Percentiles rank a stretch among this genome's conserved stretches.
phyloP scores from a whole-genome alignment of 2,888 invertebrate species.

The Drosophila greeni region DNA sequence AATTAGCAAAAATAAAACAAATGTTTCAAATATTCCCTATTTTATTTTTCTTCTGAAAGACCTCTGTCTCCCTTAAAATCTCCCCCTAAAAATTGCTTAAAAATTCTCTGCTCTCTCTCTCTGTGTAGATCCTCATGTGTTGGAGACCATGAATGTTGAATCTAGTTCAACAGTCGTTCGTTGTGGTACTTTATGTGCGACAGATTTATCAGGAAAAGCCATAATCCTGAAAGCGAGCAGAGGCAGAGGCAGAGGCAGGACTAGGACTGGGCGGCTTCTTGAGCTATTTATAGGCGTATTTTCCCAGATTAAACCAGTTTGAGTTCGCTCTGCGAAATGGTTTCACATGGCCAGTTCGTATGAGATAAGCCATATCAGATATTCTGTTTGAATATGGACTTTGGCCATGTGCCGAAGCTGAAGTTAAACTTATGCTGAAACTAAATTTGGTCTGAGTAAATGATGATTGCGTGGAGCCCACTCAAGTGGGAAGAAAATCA shows the following conservation, averaged over 20 bases:
- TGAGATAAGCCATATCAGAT: slow-evolving; percentile 24
- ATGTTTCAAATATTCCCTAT: not conserved
- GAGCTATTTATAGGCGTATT: slow-evolving; percentile 43
- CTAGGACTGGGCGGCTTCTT: slow-evolving; percentile 2
- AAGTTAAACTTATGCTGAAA: slow-evolving; percentile 15
- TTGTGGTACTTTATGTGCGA: slow-evolving; percentile 50
- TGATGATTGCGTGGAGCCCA: slow-evolving; percentile 1
- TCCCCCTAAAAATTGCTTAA: not conserved
- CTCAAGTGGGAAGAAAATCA: too few species aligned
- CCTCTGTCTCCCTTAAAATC: not conserved
- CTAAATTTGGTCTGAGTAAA: slow-evolving; percentile 15
- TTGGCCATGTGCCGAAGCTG: slow-evolving; percentile 14
- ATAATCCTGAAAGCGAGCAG: slow-evolving; percentile 45
- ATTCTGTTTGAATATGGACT: slow-evolving; percentile 35
- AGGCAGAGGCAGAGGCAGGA: not conserved
- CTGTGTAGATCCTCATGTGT: slow-evolving; percentile 12
- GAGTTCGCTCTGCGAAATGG: slow-evolving; percentile 22
- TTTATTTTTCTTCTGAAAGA: not conserved
- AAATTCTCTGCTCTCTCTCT: not conserved
- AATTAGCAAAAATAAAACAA: not conserved
- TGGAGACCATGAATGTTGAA: slow-evolving; percentile 33
- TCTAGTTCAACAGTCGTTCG: slow-evolving; percentile 43
- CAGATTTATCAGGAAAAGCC: slow-evolving; percentile 55
- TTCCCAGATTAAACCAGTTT: slow-evolving; percentile 36
- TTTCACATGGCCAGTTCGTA: slow-evolving; percentile 8